Conservation (phyloP, 2,113 vertebrate species). For the Ceuthmochares aereus region DNA sequence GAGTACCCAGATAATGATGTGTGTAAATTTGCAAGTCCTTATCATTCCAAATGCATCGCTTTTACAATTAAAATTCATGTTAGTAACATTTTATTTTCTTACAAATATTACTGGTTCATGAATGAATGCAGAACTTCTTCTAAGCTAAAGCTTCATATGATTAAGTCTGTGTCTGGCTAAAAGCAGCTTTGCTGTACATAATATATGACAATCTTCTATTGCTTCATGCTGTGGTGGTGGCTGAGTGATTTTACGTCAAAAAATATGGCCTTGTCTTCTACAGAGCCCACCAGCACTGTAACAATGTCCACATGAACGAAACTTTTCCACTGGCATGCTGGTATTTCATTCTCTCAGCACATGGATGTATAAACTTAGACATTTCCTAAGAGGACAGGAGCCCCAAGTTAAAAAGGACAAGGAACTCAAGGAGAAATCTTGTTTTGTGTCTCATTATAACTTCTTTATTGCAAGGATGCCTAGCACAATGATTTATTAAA, state of each 20-base stretch:
- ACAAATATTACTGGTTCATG: neutral
- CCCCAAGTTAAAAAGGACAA: neutral
- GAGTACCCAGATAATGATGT: neutral
- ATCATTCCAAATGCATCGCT: neutral
- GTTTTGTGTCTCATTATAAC: neutral
- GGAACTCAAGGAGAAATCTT: neutral
- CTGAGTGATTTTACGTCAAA: neutral
- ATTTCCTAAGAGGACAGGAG: neutral
- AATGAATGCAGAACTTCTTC: neutral
- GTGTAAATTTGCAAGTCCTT: neutral
- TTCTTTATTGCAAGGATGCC: neutral
- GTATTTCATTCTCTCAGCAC: neutral
- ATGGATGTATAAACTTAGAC: neutral
- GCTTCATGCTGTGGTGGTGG: neutral
- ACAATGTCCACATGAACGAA: neutral
- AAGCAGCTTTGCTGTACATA: neutral
- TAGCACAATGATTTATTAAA: neutral
- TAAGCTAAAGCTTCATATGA: neutral
- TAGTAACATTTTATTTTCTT: neutral
- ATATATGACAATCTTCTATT: neutral
- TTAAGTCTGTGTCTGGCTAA: neutral
- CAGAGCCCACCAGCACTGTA: neutral
- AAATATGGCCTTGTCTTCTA: neutral
- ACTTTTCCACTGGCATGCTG: neutral
- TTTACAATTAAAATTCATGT: neutral